Percentiles rank a stretch among this genome's conserved stretches.
phyloP scores from a whole-genome alignment of 2,797 vertebrate genomes.

The Cynodonichthys magdalenae region DNA sequence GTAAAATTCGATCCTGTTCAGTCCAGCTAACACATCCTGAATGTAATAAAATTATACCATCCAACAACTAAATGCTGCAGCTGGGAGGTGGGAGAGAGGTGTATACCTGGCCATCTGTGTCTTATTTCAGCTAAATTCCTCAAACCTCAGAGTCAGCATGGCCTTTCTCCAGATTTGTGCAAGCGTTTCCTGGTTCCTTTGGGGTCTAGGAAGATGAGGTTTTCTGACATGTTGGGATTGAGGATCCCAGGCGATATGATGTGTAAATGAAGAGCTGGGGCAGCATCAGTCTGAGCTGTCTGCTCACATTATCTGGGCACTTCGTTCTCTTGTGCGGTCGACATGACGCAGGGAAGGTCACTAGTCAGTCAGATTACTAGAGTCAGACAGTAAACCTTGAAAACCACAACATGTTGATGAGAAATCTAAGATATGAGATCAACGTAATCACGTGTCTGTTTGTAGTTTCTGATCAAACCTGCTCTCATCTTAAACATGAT shows the following conservation, averaged over 20 bases:
- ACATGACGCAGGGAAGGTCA: conserved; percentile 31
- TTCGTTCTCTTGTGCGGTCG: conserved; percentile 24
- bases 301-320: conserved; percentile 43
- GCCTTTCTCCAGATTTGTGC: conserved; percentile 31
- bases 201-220: conserved; percentile 25
- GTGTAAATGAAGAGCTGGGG: conserved; percentile 65
- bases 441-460: conserved; percentile 11
- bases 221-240: conserved; percentile 47
- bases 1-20: conserved; percentile 34
- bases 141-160: conserved; percentile 2
- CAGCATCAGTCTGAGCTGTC: conserved; percentile 56
- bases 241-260: conserved; percentile 40
- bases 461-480: conserved; percentile 22
- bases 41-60: conserved; percentile 13
- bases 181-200: conserved; percentile 16
- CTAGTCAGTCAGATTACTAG: conserved; percentile 31
- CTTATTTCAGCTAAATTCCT: conserved; percentile 13
- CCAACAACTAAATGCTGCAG: conserved; percentile 1
- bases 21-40: conserved; percentile 12
- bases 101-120: not conserved
- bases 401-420: conserved; percentile 15
- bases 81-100: not conserved
- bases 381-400: conserved; percentile 18
- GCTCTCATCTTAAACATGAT: conserved; percentile 25
- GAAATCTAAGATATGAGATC: conserved; percentile 24